Evolutionary conservation across 2,113 vertebrate species (phyloP).

Genomic region (Oceanites oceanicus): DNA sequence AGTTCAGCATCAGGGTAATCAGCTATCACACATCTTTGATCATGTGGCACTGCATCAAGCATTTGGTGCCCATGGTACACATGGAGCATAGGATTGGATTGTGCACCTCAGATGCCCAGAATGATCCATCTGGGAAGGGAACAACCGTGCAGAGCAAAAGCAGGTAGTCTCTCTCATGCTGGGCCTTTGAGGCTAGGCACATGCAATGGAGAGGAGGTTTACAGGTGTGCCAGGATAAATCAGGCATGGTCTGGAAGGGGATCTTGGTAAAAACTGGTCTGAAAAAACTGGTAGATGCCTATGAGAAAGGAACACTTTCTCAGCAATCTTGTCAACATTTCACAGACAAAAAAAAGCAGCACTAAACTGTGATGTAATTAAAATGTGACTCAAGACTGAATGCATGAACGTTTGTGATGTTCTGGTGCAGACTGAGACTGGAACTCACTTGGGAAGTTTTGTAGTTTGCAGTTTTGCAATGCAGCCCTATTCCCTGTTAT

Average conservation of each 20-base stretch:
- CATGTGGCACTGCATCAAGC: neutral
- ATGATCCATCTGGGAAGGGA: neutral
- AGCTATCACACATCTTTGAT: neutral
- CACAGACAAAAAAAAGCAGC: neutral
- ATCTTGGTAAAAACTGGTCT: neutral
- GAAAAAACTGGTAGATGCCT: neutral
- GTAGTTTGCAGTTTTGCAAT: neutral
- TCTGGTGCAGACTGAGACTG: neutral
- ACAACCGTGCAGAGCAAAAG: neutral
- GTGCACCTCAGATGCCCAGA: neutral
- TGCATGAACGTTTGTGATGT: neutral
- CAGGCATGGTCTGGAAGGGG: neutral
- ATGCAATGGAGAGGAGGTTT: neutral
- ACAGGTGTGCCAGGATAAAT: neutral
- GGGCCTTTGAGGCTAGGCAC: neutral
- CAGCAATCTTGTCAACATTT: neutral
- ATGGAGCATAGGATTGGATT: neutral
- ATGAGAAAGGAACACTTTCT: neutral
- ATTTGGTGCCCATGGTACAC: neutral
- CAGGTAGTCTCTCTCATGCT: neutral
- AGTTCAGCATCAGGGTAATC: neutral
- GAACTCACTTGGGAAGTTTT: neutral
- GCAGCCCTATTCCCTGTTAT: neutral
- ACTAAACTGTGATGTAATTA: neutral
- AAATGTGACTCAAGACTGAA: neutral